These are phyloP conservation scores for Cassiopea xamachana DNA, from an alignment of 30 jellyfish, hydroid and myxozoan genomes.

Conservation along the genomic window DNA sequence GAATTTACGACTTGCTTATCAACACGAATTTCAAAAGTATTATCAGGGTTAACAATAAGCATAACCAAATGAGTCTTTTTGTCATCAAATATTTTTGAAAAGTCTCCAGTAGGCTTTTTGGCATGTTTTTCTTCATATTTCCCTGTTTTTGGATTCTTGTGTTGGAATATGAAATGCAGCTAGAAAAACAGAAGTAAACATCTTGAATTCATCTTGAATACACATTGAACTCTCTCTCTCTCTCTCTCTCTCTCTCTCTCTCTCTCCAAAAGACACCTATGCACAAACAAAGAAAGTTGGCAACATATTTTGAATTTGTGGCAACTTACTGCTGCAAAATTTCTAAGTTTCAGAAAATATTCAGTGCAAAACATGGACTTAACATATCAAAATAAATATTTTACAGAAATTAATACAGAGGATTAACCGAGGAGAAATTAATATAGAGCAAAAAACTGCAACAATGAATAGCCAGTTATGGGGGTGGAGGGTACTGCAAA, in stretches of 20 bases:
- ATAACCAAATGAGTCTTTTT: conserved; percentile 89
- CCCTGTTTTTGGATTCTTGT: conserved; percentile 91
- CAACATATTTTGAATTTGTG: too few species aligned
- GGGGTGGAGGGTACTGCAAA: not conserved
- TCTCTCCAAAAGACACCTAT: too few species aligned
- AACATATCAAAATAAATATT: too few species aligned
- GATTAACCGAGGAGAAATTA: not conserved
- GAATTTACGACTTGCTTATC: conserved; percentile 82
- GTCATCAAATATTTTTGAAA: conserved; percentile 88
- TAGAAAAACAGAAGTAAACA: conserved; percentile 10
- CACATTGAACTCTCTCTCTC: not conserved
- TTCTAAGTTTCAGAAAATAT: too few species aligned
- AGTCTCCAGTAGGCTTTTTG: conserved; percentile 87
- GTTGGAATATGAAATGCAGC: conserved; percentile 98
- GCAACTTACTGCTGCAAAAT: too few species aligned
- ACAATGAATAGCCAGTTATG: not conserved
- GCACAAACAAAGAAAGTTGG: too few species aligned
- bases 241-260: too few species aligned
- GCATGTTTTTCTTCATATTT: conserved; percentile 95
- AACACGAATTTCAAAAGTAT: conserved; percentile 76
- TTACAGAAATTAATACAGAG: too few species aligned
- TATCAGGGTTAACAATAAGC: conserved; percentile 79
- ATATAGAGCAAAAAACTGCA: not conserved
- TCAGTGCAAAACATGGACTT: too few species aligned
- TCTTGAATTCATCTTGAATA: not conserved